Percentiles rank a stretch among this genome's conserved stretches.
Evolutionary conservation across 2,113 vertebrate species (phyloP).

Genomic region (Urocolius indicus): DNA sequence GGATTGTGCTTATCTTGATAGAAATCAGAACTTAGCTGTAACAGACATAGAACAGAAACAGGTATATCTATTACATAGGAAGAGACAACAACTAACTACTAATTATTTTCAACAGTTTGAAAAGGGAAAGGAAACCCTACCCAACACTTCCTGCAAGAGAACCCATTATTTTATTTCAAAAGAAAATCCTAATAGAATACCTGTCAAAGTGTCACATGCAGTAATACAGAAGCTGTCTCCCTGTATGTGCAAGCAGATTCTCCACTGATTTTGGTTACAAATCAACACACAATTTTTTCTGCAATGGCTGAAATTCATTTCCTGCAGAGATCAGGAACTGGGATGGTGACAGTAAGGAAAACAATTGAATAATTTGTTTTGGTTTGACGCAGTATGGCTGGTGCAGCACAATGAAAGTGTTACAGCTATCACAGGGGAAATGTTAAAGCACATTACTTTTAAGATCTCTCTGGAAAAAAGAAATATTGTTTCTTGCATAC

Average conservation of each 20-base stretch:
- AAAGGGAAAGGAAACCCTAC: not conserved
- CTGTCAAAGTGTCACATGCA: not conserved
- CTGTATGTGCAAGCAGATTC: not conserved
- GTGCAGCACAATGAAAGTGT: not conserved
- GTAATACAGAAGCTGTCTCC: not conserved
- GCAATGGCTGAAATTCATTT: not conserved
- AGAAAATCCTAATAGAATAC: not conserved
- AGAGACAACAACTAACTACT: not conserved
- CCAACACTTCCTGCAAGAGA: not conserved
- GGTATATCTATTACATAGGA: not conserved
- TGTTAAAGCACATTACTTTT: not conserved
- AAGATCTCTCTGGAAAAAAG: not conserved
- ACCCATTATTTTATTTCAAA: not conserved
- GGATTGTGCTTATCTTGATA: not conserved
- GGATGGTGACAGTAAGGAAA: not conserved
- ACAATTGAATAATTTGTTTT: not conserved
- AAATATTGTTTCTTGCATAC: not conserved
- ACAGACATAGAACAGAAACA: not conserved
- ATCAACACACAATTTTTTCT: not conserved
- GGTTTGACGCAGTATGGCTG: not conserved
- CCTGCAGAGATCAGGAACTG: not conserved
- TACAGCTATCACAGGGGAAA: not conserved
- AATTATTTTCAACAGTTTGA: not conserved
- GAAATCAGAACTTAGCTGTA: not conserved
- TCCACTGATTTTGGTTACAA: not conserved